Base-by-base conservation (phyloP, 2,888 invertebrate species). In the Embidobia sp. region DNA sequence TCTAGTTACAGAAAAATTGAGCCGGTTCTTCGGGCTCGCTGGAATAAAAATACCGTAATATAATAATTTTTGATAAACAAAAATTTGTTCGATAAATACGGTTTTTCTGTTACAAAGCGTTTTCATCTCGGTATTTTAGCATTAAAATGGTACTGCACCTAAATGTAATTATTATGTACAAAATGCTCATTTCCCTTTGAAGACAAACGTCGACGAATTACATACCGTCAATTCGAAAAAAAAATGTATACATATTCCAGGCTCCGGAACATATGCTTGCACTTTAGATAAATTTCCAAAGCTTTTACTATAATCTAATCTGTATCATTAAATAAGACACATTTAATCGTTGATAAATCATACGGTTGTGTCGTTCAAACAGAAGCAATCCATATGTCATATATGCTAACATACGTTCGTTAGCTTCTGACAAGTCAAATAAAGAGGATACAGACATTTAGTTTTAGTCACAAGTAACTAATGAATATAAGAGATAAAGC, bases 241-340 rank as follows among this genome's bases (percentile, higher is more conserved):
- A 59, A 40, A n/a, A 22, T 22, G 6, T 22, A 22, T 22, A 22
- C 6, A 22, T 22, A 22, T 42, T 31, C 61, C 61, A 67, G 61
- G 18, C 46, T 75, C 72, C 37, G 26, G 57, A 81, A 82, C 87
- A 88, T 85, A 88, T 88, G 88, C 85, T 81, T 61, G 79, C 85
- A 85, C 87, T 88, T 78, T 78, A 87, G 85, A 86, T 87, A 86
- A n/a, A 87, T 57, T 85, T 83, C 78, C 81, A 37, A 82, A 80
- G 83, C 85, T 87, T 88, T 88, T 86, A 86, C 82, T 78, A 64
- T 81, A 87, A 88, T 88, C 88, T 88, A 88, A 88, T 88, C 88
- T 80, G 82, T 78, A 82, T 87, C 83, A 84, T 84, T 85, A 83
- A 87, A 88, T 86, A 85, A 81, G 80, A 86, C 86, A 84, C 83